A percentile compares a stretch with the other conserved stretches of the same genome.
These are phyloP conservation scores for Amazona vittata DNA, from an alignment of 2,113 vertebrate genomes.

Conservation along the genomic window DNA sequence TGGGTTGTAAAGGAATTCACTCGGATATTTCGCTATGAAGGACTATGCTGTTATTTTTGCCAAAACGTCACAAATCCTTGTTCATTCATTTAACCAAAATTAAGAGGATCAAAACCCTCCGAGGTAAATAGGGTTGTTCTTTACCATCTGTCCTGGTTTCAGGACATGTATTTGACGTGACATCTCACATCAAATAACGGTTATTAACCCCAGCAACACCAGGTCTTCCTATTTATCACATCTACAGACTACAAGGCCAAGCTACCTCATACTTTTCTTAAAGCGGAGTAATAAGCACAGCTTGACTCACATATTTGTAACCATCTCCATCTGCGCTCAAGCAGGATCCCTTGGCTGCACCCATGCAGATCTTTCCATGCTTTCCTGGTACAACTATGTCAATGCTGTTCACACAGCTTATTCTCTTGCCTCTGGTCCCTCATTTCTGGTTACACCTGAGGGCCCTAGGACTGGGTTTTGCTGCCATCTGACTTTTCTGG, in stretches of 20 bases:
- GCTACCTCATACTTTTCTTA: neutral
- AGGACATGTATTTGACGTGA: neutral
- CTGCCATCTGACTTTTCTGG: neutral
- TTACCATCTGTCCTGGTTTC: neutral
- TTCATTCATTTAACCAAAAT: neutral
- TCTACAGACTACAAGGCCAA: neutral
- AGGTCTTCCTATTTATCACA: neutral
- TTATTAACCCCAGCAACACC: neutral
- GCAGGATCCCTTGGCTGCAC: neutral
- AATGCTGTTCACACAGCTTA: neutral
- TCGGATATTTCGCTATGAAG: neutral
- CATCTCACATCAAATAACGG: neutral
- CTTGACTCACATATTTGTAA: neutral
- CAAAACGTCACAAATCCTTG: neutral
- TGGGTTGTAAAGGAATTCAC: neutral
- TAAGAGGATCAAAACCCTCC: neutral
- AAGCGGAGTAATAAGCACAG: neutral
- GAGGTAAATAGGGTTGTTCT: neutral
- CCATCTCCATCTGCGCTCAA: neutral
- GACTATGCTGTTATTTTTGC: neutral
- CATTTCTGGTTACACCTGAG: neutral
- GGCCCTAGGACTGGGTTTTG: neutral
- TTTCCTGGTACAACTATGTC: neutral
- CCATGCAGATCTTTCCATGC: neutral
- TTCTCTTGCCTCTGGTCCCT: neutral